Percentiles rank a stretch among this genome's conserved stretches.
Evolutionary conservation across 1,140 invertebrate species (phyloP).

Genomic region (Drosophila grimshawi): DNA sequence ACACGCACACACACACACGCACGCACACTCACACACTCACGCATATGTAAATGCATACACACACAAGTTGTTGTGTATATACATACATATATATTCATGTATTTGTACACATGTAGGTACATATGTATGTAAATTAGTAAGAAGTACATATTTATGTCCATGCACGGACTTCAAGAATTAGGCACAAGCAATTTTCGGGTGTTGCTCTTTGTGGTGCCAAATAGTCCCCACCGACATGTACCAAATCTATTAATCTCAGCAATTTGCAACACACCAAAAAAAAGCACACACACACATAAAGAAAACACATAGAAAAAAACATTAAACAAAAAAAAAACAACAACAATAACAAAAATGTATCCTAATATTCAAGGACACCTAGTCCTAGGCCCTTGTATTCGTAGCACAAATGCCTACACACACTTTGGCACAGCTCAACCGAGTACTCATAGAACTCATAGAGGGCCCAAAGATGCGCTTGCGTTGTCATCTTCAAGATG

Average conservation of each 20-base stretch:
- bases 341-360: slow-evolving; percentile 20
- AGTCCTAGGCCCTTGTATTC: slow-evolving; percentile 5
- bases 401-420: slow-evolving; percentile 15
- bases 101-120: not conserved
- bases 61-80: slow-evolving; percentile 3
- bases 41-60: not conserved
- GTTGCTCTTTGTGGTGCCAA: slow-evolving; percentile 11
- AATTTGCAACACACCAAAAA: not conserved
- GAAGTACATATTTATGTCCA: slow-evolving; percentile 29
- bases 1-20: slow-evolving; percentile 3
- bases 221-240: slow-evolving; percentile 27
- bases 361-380: slow-evolving; percentile 43
- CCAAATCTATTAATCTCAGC: slow-evolving; percentile 43
- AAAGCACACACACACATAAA: not conserved
- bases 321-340: slow-evolving; percentile 12
- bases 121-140: slow-evolving; percentile 42
- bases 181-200: slow-evolving; percentile 18
- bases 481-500: slow-evolving; percentile 52
- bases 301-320: not conserved
- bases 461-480: slow-evolving; percentile 46
- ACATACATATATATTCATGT: not conserved
- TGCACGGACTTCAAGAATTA: slow-evolving; percentile 29
- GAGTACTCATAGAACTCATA: slow-evolving; percentile 29
- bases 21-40: slow-evolving; percentile 12
- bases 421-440: slow-evolving; percentile 25